Evolutionary conservation across 2,888 invertebrate genomes (phyloP), one percentile per base, ranked within the genome.

Genomic region (Thera britannica): DNA sequence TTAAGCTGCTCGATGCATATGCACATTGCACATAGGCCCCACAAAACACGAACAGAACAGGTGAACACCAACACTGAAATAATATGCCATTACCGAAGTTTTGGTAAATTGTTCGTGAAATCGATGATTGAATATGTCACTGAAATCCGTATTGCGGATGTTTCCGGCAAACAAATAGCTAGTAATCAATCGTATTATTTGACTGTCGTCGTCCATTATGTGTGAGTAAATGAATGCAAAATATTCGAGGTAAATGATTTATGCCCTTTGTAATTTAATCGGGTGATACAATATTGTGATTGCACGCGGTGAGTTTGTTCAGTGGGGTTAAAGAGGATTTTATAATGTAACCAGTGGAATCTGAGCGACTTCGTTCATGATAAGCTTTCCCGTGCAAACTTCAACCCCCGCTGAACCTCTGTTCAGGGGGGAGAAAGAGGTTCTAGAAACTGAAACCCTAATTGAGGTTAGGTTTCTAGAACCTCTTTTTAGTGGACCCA

Each of bases 131-230:
- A 84, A 85, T 84, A 83, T 82, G 83, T 86, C 83, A 82, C 78
- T 77, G 77, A 77, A 83, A 79, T 68, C 78, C 78, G 80, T 82
- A 80, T 70, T 83, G 83, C 81, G 84, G 83, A 86, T 85, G 84
- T 84, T 83, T 75, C 78, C 72, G 68, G 68, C 79, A 83, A 85
- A 87, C 85, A 87, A 85, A 88, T 86, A 79, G 80, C 79, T 77
- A 72, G 84, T 85, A 84, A 88, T 89, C 85, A 88, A 86, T 87
- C 80, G 81, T 82, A 85, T 87, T 84, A 84, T 87, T 85, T 83
- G 78, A 77, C 77, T 82, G 81, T 77, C 77, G 77, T 73, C 72
- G 76, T 75, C 76, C 77, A 71, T 64, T 70, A 72, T 61, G 70
- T 61, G 59, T 44, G 61, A 66, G 77, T 77, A 78, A 77, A 81